Evolutionary conservation across 2,113 vertebrate genomes (phyloP).

Genomic region (Odontophorus gujanensis): DNA sequence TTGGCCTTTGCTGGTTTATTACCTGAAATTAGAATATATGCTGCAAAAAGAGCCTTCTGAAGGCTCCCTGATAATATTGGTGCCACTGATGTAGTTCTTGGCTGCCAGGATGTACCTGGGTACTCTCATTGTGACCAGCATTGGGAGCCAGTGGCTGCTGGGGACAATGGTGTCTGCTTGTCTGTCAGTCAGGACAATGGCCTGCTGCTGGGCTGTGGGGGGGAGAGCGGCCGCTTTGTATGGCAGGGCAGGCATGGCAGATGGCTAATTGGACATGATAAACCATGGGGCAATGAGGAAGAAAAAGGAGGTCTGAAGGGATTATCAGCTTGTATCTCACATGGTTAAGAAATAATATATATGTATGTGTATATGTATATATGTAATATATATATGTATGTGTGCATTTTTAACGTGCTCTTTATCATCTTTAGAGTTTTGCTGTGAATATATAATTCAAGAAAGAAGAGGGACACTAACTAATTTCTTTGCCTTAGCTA

Average conservation of each 20-base stretch:
- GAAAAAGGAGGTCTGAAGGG: slow-evolving; percentile 75
- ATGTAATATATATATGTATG: no score
- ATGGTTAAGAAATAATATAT: not conserved
- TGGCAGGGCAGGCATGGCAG: slow-evolving; percentile 77
- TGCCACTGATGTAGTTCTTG: slow-evolving; percentile 21
- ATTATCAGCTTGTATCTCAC: slow-evolving; percentile 76
- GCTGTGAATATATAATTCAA: not conserved
- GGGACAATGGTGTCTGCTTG: slow-evolving; percentile 76
- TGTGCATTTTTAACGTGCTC: slow-evolving; percentile 4
- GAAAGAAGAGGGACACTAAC: not conserved
- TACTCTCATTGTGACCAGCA: slow-evolving; percentile 73
- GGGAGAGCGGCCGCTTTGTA: slow-evolving; percentile 58
- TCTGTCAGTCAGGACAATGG: slow-evolving; percentile 77
- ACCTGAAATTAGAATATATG: not conserved
- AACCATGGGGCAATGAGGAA: slow-evolving; percentile 76
- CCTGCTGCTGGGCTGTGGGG: slow-evolving; percentile 49
- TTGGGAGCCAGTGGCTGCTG: slow-evolving; percentile 38
- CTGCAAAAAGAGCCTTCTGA: not conserved
- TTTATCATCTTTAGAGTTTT: slow-evolving; percentile 23
- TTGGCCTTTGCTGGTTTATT: not conserved
- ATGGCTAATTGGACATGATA: slow-evolving; percentile 91
- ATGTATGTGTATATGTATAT: no score
- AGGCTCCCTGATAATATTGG: not conserved
- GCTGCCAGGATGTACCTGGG: slow-evolving; percentile 40
- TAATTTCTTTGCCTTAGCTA: not conserved